Evolutionary conservation across 2,113 vertebrate genomes (phyloP).

Genomic region (Pampusana beccarii): DNA sequence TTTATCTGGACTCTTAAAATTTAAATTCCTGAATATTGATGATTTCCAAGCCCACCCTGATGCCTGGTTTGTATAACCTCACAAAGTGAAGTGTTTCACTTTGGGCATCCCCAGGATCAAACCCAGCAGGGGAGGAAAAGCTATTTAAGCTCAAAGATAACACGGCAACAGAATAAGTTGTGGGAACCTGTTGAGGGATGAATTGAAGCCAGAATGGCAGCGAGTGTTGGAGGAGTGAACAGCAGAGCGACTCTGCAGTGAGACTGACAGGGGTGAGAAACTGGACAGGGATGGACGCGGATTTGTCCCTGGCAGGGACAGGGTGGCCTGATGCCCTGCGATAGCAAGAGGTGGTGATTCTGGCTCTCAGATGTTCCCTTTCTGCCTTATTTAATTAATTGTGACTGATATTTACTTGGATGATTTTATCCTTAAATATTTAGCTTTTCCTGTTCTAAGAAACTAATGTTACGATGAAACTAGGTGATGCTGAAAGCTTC

Average conservation of each 20-base stretch:
- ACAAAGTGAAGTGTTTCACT: background rate
- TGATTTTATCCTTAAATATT: background rate
- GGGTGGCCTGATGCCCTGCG: background rate
- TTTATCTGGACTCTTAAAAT: background rate
- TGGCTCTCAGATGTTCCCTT: background rate
- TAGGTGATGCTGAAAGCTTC: background rate
- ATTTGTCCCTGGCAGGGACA: background rate
- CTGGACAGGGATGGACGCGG: rapidly evolving
- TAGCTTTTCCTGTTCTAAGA: background rate
- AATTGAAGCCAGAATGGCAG: background rate
- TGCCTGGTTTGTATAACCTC: background rate
- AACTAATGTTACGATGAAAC: background rate
- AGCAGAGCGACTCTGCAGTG: background rate
- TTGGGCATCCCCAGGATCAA: background rate
- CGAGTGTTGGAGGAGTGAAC: background rate
- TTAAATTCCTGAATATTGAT: background rate
- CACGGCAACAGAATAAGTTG: background rate
- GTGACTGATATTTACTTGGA: background rate
- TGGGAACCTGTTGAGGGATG: background rate
- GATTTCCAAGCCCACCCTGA: background rate
- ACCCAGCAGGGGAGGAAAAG: background rate
- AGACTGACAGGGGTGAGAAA: rapidly evolving
- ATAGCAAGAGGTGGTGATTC: background rate
- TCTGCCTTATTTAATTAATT: background rate
- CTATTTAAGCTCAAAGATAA: background rate